These are phyloP conservation scores for Drosophila setosimentum DNA, from an alignment of 2,888 invertebrate genomes.

Conservation along the genomic window DNA sequence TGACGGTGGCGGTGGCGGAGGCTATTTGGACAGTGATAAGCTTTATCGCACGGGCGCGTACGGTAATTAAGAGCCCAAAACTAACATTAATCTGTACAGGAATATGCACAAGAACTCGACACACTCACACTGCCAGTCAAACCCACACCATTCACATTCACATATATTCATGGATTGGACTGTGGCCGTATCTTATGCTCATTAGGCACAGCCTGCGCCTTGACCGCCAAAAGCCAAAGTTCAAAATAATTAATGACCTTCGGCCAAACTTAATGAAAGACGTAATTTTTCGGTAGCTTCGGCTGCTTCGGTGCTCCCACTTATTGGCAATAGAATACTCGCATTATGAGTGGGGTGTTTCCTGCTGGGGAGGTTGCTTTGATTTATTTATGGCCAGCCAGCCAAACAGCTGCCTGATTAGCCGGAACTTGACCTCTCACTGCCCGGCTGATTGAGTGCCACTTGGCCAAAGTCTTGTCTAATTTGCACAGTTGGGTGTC, in stretches of 20 bases:
- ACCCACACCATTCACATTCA: conserved; percentile 4
- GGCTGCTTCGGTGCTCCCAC: conserved; percentile 27
- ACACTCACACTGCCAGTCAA: conserved; percentile 6
- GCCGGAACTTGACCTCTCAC: conserved; percentile 58
- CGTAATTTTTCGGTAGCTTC: conserved; percentile 69
- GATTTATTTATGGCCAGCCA: conserved; percentile 73
- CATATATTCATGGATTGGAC: conserved; percentile 12
- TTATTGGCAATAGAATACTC: conserved; percentile 19
- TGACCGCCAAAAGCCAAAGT: conserved; percentile 74
- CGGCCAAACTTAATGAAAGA: conserved; percentile 82
- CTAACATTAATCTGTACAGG: conserved; percentile 68
- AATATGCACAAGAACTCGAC: conserved; percentile 47
- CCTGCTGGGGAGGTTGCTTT: conserved; percentile 25
- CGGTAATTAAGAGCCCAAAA: conserved; percentile 71
- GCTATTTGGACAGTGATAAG: conserved; percentile 60
- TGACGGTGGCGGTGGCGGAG: background rate
- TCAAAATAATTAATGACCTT: conserved; percentile 84
- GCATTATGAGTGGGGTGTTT: conserved; percentile 44
- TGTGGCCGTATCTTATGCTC: conserved; percentile 71
- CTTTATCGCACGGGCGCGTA: conserved; percentile 76
- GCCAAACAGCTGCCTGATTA: conserved; percentile 64
- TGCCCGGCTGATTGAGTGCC: conserved; percentile 60
- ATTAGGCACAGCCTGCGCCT: conserved; percentile 77
- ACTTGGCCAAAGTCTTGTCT: conserved; percentile 64
- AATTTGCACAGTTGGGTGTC: conserved; percentile 58